Conservation (phyloP, 2,113 vertebrate genomes). For the Epinephelus cyanopodus region DNA sequence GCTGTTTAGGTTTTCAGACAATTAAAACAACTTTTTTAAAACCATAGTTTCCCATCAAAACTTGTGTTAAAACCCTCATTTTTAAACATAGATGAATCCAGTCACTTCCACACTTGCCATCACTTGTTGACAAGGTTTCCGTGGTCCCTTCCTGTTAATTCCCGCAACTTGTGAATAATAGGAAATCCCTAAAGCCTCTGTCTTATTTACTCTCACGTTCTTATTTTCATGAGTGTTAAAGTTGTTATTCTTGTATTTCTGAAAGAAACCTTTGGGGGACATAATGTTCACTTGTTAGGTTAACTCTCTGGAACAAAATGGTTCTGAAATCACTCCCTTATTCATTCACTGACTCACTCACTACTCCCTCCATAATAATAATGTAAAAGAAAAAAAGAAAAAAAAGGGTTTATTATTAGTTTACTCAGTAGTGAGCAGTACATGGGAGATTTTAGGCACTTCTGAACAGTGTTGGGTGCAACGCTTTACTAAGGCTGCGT, state of each 20-base stretch:
- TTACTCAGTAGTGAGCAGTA: background rate
- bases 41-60: background rate
- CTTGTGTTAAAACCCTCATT: background rate
- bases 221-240: background rate
- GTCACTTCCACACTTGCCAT: background rate
- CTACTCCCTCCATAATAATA: background rate
- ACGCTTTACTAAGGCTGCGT: too few relatives aligned
- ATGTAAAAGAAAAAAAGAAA: too few relatives aligned
- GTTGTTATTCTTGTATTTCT: conserved; percentile 1
- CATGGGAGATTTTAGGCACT: too few relatives aligned
- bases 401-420: background rate
- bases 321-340: background rate
- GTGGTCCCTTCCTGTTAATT: background rate
- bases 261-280: background rate
- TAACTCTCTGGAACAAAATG: background rate
- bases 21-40: background rate
- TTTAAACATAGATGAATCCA: background rate
- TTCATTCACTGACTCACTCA: background rate
- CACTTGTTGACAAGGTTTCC: background rate
- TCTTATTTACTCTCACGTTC: conserved; percentile 20
- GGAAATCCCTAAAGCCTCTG: background rate
- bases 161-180: conserved; percentile 16
- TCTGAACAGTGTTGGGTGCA: too few relatives aligned
- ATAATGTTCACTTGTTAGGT: background rate
- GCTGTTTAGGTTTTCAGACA: background rate